Evolutionary conservation across 2,797 vertebrate genomes (phyloP), one percentile per base, ranked within the genome.

Genomic region (Coregonus sp.): DNA sequence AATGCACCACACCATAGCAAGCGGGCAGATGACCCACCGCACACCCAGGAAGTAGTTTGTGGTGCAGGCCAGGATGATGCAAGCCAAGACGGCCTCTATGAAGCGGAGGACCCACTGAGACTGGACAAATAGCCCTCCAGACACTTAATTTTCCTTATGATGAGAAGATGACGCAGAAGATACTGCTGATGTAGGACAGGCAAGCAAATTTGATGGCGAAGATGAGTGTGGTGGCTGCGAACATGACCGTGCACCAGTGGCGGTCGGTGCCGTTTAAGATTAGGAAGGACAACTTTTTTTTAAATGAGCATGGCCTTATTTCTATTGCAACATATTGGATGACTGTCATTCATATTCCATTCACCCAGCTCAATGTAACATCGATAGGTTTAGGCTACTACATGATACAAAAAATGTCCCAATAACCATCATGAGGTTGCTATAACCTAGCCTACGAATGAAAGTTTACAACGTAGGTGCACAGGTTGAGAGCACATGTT

Each of bases 121-220:
- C 89, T 90, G 71, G 90, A 91, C 0, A 95, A 84, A 82, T 95
- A 94, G 56, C 93, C 92, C 50, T 80, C 89, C 20, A 92, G 85
- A 90, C 84, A 0, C 85, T 75, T 56, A 79, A 89, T 90, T 9
- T 75, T 84, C 18, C 76, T 78, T 79, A 35, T 78, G 0, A 90
- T 25, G 94, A 94, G 80, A 76, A 12, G 12, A 89, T 29, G 1
- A 92, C 88, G 35, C 93, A 93, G 11, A 91, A 71, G 0, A 91
- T 91, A 73, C 75, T 79, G 59, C 68, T 74, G 1, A 89, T 29
- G 73, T 87, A 90, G 18, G 4, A 7, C 33, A 35, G 78, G 16
- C 81, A 74, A 18, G 75, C 12, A 18, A 87, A 87, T 16, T 92
- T 76, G 15, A 78, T 31, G 0, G 91, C 89, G 71, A 90, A 95